A percentile compares a stretch with the other conserved stretches of the same genome.
Evolutionary conservation across 92 coral and sea anemone genomes (phyloP).

Genomic region (Porites rus): DNA sequence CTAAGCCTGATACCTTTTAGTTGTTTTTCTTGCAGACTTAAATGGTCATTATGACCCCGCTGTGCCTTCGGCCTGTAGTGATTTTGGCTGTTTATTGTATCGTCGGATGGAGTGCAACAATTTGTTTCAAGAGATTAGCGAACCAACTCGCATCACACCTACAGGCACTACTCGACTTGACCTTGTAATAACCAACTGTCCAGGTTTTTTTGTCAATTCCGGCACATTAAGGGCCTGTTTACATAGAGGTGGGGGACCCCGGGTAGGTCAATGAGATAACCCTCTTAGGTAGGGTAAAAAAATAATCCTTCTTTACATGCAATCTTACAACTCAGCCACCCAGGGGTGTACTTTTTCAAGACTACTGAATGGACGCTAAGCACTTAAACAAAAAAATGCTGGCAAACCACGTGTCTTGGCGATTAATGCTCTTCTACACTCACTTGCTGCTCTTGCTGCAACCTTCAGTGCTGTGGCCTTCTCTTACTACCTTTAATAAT

Average conservation of each 20-base stretch:
- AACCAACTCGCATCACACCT: neutral
- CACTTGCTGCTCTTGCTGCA: too few species aligned
- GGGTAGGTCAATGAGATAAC: neutral
- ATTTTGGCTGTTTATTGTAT: conserved; percentile 22
- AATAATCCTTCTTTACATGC: too few species aligned
- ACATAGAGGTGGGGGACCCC: neutral
- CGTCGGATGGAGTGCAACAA: conserved; percentile 1
- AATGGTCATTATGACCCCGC: conserved; percentile 31
- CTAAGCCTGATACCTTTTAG: conserved; percentile 20
- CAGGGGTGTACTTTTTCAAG: too few species aligned
- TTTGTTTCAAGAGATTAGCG: neutral
- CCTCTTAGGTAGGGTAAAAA: too few species aligned
- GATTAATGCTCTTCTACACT: too few species aligned
- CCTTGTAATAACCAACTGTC: neutral
- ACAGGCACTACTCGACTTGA: neutral
- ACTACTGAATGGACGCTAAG: too few species aligned
- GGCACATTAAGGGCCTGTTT: neutral
- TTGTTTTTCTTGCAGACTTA: conserved; percentile 36
- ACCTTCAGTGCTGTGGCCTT: too few species aligned
- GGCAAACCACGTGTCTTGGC: too few species aligned
- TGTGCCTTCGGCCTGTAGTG: conserved; percentile 13
- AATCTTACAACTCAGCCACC: too few species aligned
- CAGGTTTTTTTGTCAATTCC: too few species aligned
- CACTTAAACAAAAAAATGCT: too few species aligned
- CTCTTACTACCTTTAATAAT: too few species aligned